These are phyloP conservation scores for Eilema depressum DNA, from an alignment of 2,888 invertebrate genomes.

Conservation along the genomic window DNA sequence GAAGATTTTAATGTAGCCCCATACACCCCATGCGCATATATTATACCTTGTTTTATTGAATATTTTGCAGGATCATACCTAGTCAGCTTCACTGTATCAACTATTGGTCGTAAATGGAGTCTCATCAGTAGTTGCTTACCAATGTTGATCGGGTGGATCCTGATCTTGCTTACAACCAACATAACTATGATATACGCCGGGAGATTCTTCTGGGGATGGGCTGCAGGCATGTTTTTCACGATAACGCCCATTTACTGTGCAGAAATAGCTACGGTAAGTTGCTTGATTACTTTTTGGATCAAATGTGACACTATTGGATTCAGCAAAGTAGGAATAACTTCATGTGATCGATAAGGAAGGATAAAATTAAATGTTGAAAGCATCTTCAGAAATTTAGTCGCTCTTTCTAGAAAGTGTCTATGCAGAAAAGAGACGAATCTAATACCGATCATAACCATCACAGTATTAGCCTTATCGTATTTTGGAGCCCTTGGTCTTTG, in stretches of 20 bases:
- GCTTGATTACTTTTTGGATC: background rate
- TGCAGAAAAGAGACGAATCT: no score
- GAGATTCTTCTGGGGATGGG: conserved; percentile 88
- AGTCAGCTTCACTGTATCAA: conserved; percentile 90
- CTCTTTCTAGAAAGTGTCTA: no score
- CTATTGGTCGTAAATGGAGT: conserved; percentile 90
- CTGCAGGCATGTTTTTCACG: conserved; percentile 90
- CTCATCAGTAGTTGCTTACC: conserved; percentile 89
- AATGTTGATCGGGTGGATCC: conserved; percentile 90
- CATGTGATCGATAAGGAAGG: no score
- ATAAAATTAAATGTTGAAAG: no score
- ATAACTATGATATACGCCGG: conserved; percentile 85
- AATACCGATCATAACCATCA: no score
- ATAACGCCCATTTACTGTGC: conserved; percentile 95
- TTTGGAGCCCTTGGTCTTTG: no score
- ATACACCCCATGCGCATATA: no score
- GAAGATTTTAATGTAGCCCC: no score
- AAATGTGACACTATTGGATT: no score
- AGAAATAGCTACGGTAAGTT: conserved; percentile 91
- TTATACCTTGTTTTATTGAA: background rate
- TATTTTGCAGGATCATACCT: conserved; percentile 88
- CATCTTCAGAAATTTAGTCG: no score
- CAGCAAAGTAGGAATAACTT: background rate
- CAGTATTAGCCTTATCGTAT: no score
- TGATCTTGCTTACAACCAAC: conserved; percentile 86